Base-by-base conservation (phyloP, 2,113 vertebrate genomes). In the Prolemur simus region DNA sequence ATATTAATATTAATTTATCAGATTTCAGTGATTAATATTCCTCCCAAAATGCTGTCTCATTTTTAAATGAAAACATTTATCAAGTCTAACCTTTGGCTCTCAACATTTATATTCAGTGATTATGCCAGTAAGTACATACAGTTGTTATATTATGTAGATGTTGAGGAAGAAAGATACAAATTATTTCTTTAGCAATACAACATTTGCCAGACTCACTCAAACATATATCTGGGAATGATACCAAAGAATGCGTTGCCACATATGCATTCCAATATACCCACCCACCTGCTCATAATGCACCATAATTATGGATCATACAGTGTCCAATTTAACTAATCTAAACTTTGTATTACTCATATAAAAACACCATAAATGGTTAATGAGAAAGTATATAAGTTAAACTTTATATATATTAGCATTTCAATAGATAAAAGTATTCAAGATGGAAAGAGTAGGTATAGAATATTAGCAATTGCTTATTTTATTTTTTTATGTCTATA, bases 11-110 rank as follows among this genome's bases (percentile, higher is more conserved):
- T 77, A 84, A 87, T 96, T 91, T 81, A 25, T 94, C 27, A 73
- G 5, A 73, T 74, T 89, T 83, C 49, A 93, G 1, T 73, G 8
- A 92, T 63, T 95, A 56, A 81, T 47, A 88, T 60, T 47, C 32
- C 6, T 63, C 74, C 12, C 4, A 88, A 90, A 96, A 84, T 64
- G 3, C 14, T 88, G 10, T 91, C 34, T 84, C 6, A 8, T 52
- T 80, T 87, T 93, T 58, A 86, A 96, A 87, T 88, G 42, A 78
- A 92, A 92, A 78, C 17, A 45, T 76, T 95, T 69, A 94, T 73
- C 37, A 92, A 42, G 5, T 23, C 32, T 90, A 76, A 86, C 42
- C 45, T 94, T 95, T 93, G 39, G 69, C 63, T 94, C 11, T 78
- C 37, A 88, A 39, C 63, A 83, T 58, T 45, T 71, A 10, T 58